phyloP scores from a whole-genome alignment of 2,797 vertebrate genomes.

The Catostomus latipinnis region DNA sequence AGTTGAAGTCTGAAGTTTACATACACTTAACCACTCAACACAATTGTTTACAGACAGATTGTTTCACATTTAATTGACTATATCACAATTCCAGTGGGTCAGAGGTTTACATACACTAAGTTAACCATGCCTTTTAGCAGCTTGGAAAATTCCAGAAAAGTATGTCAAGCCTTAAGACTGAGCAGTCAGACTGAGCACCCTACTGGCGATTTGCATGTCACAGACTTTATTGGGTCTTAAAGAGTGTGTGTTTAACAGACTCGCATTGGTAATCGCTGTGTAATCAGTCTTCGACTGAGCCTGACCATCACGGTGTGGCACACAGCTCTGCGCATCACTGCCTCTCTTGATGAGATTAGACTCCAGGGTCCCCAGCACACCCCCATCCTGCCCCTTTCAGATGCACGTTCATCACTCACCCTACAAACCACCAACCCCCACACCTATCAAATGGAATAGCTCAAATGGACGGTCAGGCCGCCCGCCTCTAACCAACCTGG shows the following conservation, averaged over 20 bases:
- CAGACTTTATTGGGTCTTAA: constrained; percentile 3
- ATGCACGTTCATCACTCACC: constrained; percentile 69
- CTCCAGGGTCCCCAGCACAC: constrained; percentile 42
- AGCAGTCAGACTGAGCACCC: too few species aligned
- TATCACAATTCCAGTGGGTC: too few species aligned
- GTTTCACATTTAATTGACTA: too few species aligned
- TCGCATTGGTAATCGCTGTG: constrained; percentile 35
- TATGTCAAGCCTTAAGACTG: too few species aligned
- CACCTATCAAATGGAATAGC: constrained; percentile 52
- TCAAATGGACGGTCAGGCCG: constrained; percentile 6
- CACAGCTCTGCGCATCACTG: constrained; percentile 69
- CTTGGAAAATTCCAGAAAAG: too few species aligned
- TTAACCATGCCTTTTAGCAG: too few species aligned
- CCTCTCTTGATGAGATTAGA: constrained; percentile 77
- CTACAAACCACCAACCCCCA: constrained; percentile 56
- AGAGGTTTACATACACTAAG: too few species aligned
- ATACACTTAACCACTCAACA: too few species aligned
- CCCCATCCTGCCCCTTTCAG: constrained; percentile 62
- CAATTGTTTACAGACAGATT: too few species aligned
- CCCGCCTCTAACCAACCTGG: constrained; percentile 10
- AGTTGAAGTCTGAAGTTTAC: too few species aligned
- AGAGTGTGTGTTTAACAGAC: constrained; percentile 28
- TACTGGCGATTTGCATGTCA: not conserved
- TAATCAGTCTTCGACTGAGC: constrained; percentile 28
- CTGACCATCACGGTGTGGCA: not conserved